Evolutionary conservation across 2,797 vertebrate genomes (phyloP).

Genomic region (Acipenser ruthenus): DNA sequence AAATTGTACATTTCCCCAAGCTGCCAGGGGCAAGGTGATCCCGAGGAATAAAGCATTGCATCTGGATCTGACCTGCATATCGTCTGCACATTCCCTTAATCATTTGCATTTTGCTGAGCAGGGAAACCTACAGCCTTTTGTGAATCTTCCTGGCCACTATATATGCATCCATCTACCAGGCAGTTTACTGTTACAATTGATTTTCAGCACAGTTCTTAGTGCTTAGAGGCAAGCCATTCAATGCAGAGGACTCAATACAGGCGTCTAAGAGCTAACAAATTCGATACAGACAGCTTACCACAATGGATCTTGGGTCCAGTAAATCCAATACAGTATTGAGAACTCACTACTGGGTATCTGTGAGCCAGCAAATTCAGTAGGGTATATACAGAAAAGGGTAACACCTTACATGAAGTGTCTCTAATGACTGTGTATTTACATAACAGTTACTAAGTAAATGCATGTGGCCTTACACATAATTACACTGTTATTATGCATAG

Average conservation of each 20-base stretch:
- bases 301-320: slow-evolving; percentile 16
- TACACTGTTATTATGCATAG: too few species aligned
- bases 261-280: slow-evolving; percentile 23
- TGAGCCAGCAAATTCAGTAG: slow-evolving; percentile 29
- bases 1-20: too few species aligned
- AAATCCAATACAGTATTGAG: slow-evolving; percentile 3
- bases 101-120: slow-evolving; percentile 7
- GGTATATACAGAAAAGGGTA: too few species aligned
- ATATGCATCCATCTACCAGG: too few species aligned
- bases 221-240: neutral
- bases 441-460: too few species aligned
- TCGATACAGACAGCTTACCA: slow-evolving; percentile 17
- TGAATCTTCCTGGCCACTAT: slow-evolving; percentile 33
- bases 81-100: neutral
- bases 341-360: slow-evolving; percentile 45
- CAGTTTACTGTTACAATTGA: neutral
- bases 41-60: too few species aligned
- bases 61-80: too few species aligned
- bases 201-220: neutral
- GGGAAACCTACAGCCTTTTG: slow-evolving; percentile 3
- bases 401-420: too few species aligned
- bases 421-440: too few species aligned
- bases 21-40: too few species aligned
- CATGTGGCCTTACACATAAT: too few species aligned
- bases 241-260: neutral